Evolutionary conservation across 2,888 invertebrate genomes (phyloP), one percentile per base, ranked within the genome.

Genomic region (Liodrosophila aerea): DNA sequence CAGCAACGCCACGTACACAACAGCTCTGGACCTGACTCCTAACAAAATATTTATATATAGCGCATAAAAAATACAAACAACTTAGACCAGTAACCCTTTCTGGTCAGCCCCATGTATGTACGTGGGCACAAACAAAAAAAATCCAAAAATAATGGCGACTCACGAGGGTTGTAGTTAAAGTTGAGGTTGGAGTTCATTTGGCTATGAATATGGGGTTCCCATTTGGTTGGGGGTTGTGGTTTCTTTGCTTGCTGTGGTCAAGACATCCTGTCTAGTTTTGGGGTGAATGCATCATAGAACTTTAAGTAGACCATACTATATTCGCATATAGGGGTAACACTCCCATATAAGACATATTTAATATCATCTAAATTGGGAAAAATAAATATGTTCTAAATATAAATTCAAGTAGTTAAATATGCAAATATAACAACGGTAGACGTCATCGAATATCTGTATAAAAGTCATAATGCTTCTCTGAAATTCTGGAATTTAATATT

Each of bases 21-120:
- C 72, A 66, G 56, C 56, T 66, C 66, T 47, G 56, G 50, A 71
- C 34, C 40, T 33, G 64, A 22, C 56, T 53, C 27, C 15, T 33
- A 56, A 53, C 47, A 34, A 52, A 47, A 49, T 31, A 56, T 27
- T 16, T 30, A 40, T 31, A 30, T 29, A 11, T 29, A 40, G 13
- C 36, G 27, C 18, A 61, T 5, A 39, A 63, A n/a, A 44, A 57
- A 36, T 57, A 64, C 37, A 34, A 31, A n/a, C 50, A 56, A 40
- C 50, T 27, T 63, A 46, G 46, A 52, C 15, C 13, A 44, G 39
- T 58, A 64, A 50, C 66, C 65, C 72, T 46, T 71, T 64, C 16
- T 27, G 34, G 22, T 33, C 22, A 11, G 7, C 49, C 41, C 22
- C 22, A 22, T 22, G 22, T 22, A 5, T 22, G 22, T 22, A n/a